Percentiles rank a stretch among this genome's conserved stretches.
phyloP scores from a whole-genome alignment of 2,113 vertebrate species.

The Rhinolophus ferrumequinum region DNA sequence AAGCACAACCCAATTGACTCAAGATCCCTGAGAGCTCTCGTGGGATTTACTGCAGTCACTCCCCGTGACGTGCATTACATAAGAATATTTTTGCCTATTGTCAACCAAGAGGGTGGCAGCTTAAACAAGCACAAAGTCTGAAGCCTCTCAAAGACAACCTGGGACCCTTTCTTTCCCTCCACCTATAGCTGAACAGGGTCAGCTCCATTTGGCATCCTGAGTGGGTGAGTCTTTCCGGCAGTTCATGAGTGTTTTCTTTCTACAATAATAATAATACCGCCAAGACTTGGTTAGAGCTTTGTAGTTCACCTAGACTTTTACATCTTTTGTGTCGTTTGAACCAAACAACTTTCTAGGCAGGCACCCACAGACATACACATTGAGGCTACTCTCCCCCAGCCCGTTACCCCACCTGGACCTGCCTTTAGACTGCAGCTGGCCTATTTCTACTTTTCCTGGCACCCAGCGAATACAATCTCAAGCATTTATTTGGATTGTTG shows the following conservation, averaged over 20 bases:
- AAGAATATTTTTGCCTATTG: neutral
- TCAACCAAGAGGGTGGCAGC: neutral
- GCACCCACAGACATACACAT: neutral
- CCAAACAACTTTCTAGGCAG: neutral
- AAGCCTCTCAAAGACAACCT: neutral
- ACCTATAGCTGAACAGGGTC: neutral
- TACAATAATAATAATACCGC: neutral
- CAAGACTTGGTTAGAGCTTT: neutral
- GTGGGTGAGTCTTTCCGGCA: neutral
- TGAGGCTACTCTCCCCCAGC: too few relatives aligned
- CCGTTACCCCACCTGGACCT: neutral
- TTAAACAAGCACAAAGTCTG: neutral
- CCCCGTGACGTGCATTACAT: neutral
- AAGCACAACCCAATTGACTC: neutral
- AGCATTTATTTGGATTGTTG: neutral
- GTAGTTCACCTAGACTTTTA: neutral
- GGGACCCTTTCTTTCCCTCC: neutral
- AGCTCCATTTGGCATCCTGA: neutral
- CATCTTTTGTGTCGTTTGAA: neutral
- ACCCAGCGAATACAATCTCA: neutral
- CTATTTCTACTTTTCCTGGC: neutral
- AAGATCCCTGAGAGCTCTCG: neutral
- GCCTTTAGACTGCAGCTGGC: neutral
- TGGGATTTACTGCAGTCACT: neutral
- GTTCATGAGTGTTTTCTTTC: neutral